Base-by-base conservation (phyloP, 2,797 vertebrate species). In the Lagocephalus sceleratus region DNA sequence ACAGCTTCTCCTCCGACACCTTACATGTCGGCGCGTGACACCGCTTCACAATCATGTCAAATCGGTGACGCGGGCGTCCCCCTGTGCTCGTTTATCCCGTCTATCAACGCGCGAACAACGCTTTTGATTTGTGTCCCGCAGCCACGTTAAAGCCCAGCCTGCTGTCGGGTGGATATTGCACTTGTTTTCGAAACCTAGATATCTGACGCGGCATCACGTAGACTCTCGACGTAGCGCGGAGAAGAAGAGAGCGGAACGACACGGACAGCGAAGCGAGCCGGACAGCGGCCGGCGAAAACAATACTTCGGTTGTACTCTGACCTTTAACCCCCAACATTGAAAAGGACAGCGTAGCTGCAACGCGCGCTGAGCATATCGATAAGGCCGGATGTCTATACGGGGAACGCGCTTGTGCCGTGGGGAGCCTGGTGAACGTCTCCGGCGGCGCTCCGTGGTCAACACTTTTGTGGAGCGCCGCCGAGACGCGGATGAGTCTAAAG, bases 21-120 rank as follows among this genome's bases (percentile, higher is more conserved):
- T 43, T 52, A n/a, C 81, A 82, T 77, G 83, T 76, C 77, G 71
- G 66, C 62, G 19, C 7, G 45, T 5, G 39, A 41, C 5, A 35
- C 11, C 32, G 4, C 32, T 35, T 14, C 32, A 35, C 12, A 35
- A 35, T 35, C 32, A 14, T 35, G 32, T 14, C 1, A 12, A n/a
- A 35, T 35, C 32, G 12, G 32, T 35, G 32, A 35, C 5, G 32
- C 32, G 14, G 11, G 7, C 7, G 23, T 5, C 23, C 23, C 23
- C 7, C 23, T 25, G 23, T 25, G 23, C 23, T 5, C 72, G 53
- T 40, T 54, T 64, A 66, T 64, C 57, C 57, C 10, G 17, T 39
- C 32, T 25, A 42, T 56, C 12, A 72, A 57, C 42, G 47, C 38
- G 57, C 55, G 21, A 45, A 20, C 64, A 58, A 42, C 43, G 42